Conservation (phyloP, 2,113 vertebrate genomes). For the Cavia aperea region DNA sequence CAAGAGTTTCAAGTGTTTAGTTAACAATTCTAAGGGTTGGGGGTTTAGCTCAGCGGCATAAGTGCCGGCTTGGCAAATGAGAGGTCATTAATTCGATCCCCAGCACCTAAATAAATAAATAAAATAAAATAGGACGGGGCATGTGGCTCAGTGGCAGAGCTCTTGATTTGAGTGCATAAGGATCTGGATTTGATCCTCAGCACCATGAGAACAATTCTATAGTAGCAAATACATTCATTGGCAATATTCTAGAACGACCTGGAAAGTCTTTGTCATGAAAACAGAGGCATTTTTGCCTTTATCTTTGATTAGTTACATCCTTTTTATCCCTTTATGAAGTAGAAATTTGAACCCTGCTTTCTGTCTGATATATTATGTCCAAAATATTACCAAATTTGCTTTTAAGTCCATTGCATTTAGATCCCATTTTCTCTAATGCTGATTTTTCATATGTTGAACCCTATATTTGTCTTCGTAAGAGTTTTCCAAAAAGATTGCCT, state of each 20-base stretch:
- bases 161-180: too few species aligned
- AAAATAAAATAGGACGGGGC: too few species aligned
- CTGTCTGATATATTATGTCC: neutral
- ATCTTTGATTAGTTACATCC: neutral
- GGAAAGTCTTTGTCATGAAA: neutral
- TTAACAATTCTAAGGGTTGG: neutral
- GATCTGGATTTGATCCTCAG: too few species aligned
- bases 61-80: too few species aligned
- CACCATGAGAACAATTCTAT: neutral
- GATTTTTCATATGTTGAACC: neutral
- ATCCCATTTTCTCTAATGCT: neutral
- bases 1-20: neutral
- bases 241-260: neutral
- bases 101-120: too few species aligned
- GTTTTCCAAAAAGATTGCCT: constrained; percentile 23
- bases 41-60: too few species aligned
- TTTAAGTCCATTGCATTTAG: neutral
- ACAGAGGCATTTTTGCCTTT: neutral
- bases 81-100: too few species aligned
- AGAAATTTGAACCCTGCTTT: neutral
- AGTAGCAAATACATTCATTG: neutral
- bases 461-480: neutral
- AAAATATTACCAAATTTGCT: neutral
- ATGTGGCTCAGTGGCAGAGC: too few species aligned
- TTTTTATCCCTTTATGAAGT: neutral